Base-by-base conservation (phyloP, 2,888 invertebrate species). In the Campoplex nolae region DNA sequence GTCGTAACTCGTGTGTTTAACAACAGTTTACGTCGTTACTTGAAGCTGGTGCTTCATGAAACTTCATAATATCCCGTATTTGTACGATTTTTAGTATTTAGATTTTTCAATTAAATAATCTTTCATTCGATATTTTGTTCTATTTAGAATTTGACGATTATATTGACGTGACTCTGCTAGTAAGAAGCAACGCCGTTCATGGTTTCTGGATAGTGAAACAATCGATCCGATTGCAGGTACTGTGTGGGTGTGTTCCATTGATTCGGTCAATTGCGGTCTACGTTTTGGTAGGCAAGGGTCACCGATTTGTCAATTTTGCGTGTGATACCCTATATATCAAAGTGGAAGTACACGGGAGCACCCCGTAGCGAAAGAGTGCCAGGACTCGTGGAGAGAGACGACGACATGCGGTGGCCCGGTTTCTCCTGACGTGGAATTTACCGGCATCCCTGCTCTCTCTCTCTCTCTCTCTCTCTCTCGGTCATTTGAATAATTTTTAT, bases 401-500 rank as follows among this genome's bases (percentile, higher is more conserved):
- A 86, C 84, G 86, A 86, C 86, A 81, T 73, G 86, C 84, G 78
- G 81, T 87, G 86, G 81, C 87, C 85, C 83, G 89, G 89, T 90
- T 91, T 91, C 87, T 82, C 84, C 83, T 73, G 87, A 87, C 85
- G 89, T 90, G 90, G 91, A 91, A 91, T 91, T 87, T 87, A 87
- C 84, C 78, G 78, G 54, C 77, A 90, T 89, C 45, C 70, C 73
- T 74, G 51, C 67, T 45, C 58, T 62, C 58, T 75, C 78, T 76
- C 68, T 82, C 82, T 76, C 32, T 58, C 38, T 51, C 71, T 85
- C 62, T n/a, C 83, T 28, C 13, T n/a, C 73, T 9, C 70, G 89
- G 89, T 91, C 91, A 92, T 93, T 93, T 92, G 92, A 93, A 93
- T 93, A 93, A 93, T 92, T 93, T 93, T 92, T 92, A 92, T 92